These are phyloP conservation scores for Ploceus nigricollis DNA, from an alignment of 2,113 vertebrate genomes.

Conservation along the genomic window DNA sequence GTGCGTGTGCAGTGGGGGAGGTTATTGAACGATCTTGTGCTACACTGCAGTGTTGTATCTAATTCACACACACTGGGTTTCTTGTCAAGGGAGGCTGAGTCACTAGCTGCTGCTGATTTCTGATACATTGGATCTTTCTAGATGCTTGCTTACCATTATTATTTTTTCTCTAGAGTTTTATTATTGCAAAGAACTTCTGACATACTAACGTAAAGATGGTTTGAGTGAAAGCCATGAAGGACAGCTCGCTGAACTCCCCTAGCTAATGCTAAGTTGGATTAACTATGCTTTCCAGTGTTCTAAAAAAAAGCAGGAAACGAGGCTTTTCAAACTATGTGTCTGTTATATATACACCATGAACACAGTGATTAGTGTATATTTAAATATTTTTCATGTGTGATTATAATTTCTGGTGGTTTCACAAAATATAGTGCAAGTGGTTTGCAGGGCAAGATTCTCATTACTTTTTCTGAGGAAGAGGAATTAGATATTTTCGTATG, in stretches of 20 bases:
- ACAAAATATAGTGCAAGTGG: background rate
- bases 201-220: background rate
- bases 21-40: background rate
- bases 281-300: background rate
- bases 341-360: background rate
- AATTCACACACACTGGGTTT: constrained; percentile 28
- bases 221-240: background rate
- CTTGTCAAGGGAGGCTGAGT: constrained; percentile 39
- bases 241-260: background rate
- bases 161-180: background rate
- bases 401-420: background rate
- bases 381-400: background rate
- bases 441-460: background rate
- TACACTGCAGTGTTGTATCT: constrained; percentile 25
- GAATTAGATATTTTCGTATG: background rate
- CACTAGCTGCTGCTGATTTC: constrained; percentile 28
- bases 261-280: background rate
- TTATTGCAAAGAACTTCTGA: background rate
- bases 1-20: background rate
- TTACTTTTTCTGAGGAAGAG: background rate
- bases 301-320: background rate
- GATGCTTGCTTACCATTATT: background rate
- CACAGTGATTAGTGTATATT: background rate
- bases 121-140: background rate
- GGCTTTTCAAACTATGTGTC: background rate